Evolutionary conservation across 2,888 invertebrate species (phyloP).

Genomic region (Acleris sparsana): DNA sequence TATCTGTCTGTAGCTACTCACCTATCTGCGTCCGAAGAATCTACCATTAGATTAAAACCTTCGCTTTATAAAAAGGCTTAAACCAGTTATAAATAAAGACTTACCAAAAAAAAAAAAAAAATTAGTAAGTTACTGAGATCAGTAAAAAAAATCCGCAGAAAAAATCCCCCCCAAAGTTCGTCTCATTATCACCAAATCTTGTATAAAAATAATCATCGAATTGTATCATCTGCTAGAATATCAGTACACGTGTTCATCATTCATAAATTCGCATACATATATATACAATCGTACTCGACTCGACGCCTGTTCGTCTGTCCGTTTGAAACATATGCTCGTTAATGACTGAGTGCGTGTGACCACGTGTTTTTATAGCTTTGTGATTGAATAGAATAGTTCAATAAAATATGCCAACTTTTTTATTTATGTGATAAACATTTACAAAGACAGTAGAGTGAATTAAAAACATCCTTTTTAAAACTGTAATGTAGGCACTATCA

Average conservation of each 20-base stretch:
- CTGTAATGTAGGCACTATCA: too few relatives aligned
- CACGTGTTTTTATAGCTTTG: slow-evolving; percentile 22
- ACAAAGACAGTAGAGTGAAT: too few relatives aligned
- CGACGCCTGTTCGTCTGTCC: slow-evolving; percentile 55
- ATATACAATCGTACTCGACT: slow-evolving; percentile 18
- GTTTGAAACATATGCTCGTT: slow-evolving; percentile 52
- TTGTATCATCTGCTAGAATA: slow-evolving; percentile 26
- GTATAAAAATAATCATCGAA: slow-evolving; percentile 18
- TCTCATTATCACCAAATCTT: slow-evolving; percentile 13
- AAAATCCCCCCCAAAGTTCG: background rate
- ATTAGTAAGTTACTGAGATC: background rate
- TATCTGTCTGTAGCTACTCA: too few relatives aligned
- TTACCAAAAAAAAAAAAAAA: too few relatives aligned
- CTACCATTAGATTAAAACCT: too few relatives aligned
- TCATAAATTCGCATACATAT: slow-evolving; percentile 47
- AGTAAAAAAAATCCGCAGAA: background rate
- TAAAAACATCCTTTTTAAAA: too few relatives aligned
- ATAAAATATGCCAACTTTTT: background rate
- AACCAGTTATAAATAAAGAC: too few relatives aligned
- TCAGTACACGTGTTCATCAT: slow-evolving; percentile 38
- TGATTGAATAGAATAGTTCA: slow-evolving; percentile 6
- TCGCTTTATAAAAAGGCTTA: too few relatives aligned
- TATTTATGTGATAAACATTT: too few relatives aligned
- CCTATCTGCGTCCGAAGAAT: too few relatives aligned
- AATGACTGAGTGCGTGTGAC: slow-evolving; percentile 29